Conservation (phyloP, 1,140 invertebrate genomes). For the Pseudomyrmex cubaensis region DNA sequence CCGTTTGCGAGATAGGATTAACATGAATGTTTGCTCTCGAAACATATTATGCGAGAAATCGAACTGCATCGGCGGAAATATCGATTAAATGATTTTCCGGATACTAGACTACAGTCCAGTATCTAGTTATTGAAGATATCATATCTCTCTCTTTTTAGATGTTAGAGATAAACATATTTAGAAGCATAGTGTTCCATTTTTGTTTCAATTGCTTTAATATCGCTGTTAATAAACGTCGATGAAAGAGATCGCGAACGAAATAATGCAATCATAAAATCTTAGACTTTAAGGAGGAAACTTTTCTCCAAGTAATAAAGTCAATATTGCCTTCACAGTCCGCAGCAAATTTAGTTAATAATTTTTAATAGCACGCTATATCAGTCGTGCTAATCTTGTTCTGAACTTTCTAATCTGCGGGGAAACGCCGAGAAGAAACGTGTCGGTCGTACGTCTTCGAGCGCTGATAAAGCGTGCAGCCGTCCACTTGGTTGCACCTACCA, state of each 20-base stretch:
- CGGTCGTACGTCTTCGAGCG: constrained; percentile 53
- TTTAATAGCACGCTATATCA: constrained; percentile 44
- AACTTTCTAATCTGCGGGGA: constrained; percentile 31
- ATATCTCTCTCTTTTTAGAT: neutral
- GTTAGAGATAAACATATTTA: neutral
- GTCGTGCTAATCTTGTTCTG: constrained; percentile 32
- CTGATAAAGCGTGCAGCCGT: constrained; percentile 62
- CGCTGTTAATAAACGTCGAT: constrained; percentile 2
- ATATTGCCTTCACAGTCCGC: constrained; percentile 22
- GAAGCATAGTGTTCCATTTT: neutral
- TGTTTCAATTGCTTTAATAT: constrained; percentile 17
- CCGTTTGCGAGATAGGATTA: neutral
- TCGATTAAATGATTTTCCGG: constrained; percentile 9
- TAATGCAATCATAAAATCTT: constrained; percentile 41
- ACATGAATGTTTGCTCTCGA: constrained; percentile 9
- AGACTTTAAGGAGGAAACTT: constrained; percentile 29
- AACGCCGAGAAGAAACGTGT: constrained; percentile 29
- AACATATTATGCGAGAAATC: neutral
- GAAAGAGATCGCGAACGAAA: neutral
- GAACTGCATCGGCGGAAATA: neutral
- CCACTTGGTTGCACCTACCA: constrained; percentile 54
- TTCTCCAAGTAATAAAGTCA: constrained; percentile 8
- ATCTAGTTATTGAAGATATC: neutral
- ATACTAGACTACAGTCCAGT: neutral
- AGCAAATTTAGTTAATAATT: constrained; percentile 51